Conservation (phyloP, 2,797 vertebrate genomes). For the Cryptoprocta ferox region DNA sequence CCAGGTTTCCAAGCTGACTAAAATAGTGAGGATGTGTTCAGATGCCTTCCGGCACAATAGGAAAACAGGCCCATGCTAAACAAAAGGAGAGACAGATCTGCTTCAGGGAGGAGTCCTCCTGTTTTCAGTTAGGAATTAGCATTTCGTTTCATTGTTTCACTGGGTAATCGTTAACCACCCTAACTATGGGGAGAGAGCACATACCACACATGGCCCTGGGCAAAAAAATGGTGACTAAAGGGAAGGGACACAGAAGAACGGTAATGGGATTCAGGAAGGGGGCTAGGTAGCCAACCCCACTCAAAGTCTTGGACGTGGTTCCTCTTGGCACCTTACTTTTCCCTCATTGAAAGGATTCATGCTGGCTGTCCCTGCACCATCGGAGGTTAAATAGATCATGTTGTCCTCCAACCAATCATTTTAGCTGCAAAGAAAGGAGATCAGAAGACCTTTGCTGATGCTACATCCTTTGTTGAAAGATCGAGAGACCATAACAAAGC, state of each 20-base stretch:
- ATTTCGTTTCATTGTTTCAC: not conserved
- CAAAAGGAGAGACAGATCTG: not conserved
- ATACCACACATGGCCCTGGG: not conserved
- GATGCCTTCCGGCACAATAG: not conserved
- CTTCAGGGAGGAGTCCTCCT: not conserved
- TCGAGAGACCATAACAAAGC: not conserved
- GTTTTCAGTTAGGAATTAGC: not conserved
- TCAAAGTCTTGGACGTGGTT: not conserved
- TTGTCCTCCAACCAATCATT: not conserved
- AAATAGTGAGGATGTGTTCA: not conserved
- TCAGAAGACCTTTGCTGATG: not conserved
- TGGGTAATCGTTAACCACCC: not conserved
- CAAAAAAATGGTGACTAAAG: not conserved
- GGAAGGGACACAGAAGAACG: not conserved
- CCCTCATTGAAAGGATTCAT: not conserved
- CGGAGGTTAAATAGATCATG: rapidly evolving
- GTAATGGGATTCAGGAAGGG: no score
- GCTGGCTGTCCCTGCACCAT: not conserved
- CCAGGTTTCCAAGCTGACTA: not conserved
- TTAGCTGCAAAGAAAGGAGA: not conserved
- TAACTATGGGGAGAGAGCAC: not conserved
- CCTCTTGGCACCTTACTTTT: not conserved
- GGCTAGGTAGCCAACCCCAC: not conserved
- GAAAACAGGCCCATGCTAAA: not conserved
- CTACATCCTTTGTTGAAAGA: not conserved